Conservation (phyloP, 2,888 invertebrate species). For the Eutolmus rufibarbis region DNA sequence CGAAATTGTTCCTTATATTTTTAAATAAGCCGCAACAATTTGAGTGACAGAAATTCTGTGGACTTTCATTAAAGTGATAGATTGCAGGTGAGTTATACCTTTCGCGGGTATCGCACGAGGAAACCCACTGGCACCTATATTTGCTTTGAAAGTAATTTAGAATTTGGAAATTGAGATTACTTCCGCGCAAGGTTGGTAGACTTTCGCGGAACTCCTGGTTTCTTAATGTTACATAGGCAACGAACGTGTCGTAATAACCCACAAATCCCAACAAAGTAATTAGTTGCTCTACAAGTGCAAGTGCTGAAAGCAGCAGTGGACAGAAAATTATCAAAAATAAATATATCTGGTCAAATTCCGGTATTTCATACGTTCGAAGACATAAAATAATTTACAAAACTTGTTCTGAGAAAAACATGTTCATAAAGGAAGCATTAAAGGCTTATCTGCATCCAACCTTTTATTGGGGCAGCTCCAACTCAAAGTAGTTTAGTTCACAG, state of each 20-base stretch:
- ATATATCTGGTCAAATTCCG: background rate
- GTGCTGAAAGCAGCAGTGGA: background rate
- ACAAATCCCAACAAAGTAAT: background rate
- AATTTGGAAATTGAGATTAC: background rate
- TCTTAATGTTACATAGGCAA: background rate
- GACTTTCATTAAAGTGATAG: background rate
- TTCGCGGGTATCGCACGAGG: background rate
- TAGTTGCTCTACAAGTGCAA: background rate
- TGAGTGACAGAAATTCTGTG: background rate
- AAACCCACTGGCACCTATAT: background rate
- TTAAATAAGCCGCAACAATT: background rate
- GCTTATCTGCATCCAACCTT: background rate
- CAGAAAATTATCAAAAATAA: background rate
- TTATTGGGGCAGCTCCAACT: background rate
- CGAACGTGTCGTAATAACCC: background rate
- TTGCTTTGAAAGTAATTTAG: background rate
- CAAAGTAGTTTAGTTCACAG: background rate
- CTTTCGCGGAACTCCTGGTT: background rate
- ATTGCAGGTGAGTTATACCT: background rate
- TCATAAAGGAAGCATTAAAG: background rate
- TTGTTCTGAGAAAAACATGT: background rate
- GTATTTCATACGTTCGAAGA: background rate
- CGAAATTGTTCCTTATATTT: background rate
- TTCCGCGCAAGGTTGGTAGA: background rate
- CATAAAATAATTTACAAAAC: background rate